Conservation (phyloP, 2,888 invertebrate genomes). For the Arctia plantaginis region DNA sequence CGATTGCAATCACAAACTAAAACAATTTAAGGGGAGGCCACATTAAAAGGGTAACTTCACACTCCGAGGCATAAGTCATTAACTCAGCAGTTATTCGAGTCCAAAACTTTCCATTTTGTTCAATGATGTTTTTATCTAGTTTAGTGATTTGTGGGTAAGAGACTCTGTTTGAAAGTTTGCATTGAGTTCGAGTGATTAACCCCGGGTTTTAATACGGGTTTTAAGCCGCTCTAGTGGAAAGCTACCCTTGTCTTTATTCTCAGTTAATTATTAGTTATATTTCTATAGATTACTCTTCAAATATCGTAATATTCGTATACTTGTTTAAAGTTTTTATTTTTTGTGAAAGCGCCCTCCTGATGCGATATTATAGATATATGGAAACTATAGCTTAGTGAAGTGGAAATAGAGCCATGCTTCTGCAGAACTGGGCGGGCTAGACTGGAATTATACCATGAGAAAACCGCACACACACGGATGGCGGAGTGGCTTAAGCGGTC, state of each 20-base stretch:
- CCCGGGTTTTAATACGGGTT: constrained; percentile 24
- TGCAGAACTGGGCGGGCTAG: too few species aligned
- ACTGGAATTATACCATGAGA: too few species aligned
- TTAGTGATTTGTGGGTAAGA: constrained; percentile 53
- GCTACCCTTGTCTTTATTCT: constrained; percentile 15
- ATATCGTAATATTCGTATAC: too few species aligned
- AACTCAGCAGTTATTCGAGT: constrained; percentile 53
- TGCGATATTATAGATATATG: too few species aligned
- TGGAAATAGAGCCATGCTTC: too few species aligned
- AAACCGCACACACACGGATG: too few species aligned
- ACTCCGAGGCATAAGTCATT: constrained; percentile 54
- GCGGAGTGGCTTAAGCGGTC: too few species aligned
- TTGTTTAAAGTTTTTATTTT: too few species aligned
- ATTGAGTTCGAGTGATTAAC: constrained; percentile 47
- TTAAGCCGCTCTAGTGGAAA: constrained; percentile 23
- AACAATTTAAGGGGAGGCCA: constrained; percentile 40
- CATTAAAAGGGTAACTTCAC: constrained; percentile 48
- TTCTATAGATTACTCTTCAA: not conserved
- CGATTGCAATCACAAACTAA: constrained; percentile 24
- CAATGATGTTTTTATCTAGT: constrained; percentile 59
- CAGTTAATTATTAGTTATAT: constrained; percentile 6
- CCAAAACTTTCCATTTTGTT: constrained; percentile 52
- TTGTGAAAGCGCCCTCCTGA: too few species aligned
- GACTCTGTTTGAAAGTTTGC: constrained; percentile 47
- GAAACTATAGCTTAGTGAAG: too few species aligned